Base-by-base conservation (phyloP, 1,140 invertebrate species). In the Arion vulgaris region DNA sequence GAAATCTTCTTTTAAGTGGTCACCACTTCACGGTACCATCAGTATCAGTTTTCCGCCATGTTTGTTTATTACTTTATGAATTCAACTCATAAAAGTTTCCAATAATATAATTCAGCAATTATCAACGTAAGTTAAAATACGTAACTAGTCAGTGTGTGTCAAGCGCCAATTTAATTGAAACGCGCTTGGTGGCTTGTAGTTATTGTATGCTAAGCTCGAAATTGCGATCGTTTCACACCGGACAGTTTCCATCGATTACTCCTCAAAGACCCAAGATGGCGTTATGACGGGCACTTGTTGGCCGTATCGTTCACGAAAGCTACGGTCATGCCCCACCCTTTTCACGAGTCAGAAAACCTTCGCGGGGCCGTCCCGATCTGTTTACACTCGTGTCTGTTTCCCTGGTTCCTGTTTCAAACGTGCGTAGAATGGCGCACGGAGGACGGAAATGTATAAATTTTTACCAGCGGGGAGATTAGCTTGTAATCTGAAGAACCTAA, bases 261-360 rank as follows among this genome's bases (percentile, higher is more conserved):
- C 36, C 36, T 72, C 71, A 72, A 34, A 72, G n/a, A 15, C 28
- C 17, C 71, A 34, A 72, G 71, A 72, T 72, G 71, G 71, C 71
- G 71, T 72, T 72, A 72, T 72, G 71, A 41, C 72, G 72, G 72
- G 38, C 72, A 74, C 72, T 74, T 74, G 72, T 74, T 74, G 72
- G 72, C 72, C 72, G 72, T 74, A 74, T 74, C 72, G 45, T 41
- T 74, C 38, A 74, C 45, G 72, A 74, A 74, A 74, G 72, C 72
- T n/a, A 7, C 72, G 69, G 69, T 36, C 13, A 71, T 34, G 69
- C 69, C 69, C 69, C 69, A 74, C 72, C 72, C 72, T 41, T 13
- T 74, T 74, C 72, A 74, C 72, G 39, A 74, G 72, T 74, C 72
- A 41, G 72, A 45, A 45, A 49, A 15, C 19, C 72, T 41, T 74